A percentile compares a stretch with the other conserved stretches of the same genome.
These are phyloP conservation scores for Vandiemenella viatica DNA, from an alignment of 2,888 invertebrate species.

Conservation along the genomic window DNA sequence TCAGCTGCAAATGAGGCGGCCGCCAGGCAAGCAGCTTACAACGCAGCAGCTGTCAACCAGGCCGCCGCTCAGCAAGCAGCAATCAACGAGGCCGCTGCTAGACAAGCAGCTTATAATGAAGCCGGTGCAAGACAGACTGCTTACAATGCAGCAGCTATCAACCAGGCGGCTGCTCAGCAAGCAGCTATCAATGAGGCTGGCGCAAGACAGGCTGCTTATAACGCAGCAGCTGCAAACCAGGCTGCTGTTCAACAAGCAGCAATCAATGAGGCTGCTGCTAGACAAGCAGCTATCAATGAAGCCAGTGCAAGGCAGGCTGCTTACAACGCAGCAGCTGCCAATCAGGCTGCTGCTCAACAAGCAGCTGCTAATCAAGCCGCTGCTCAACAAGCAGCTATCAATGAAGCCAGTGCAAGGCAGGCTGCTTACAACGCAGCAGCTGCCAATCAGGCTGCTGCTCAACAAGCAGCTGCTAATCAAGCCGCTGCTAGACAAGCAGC, in stretches of 20 bases:
- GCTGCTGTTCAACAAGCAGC: not conserved
- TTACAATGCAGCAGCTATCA: not conserved
- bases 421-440: not conserved
- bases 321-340: not conserved
- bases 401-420: not conserved
- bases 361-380: not conserved
- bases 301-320: no score
- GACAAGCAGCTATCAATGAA: no score
- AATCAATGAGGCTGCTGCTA: not conserved
- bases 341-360: not conserved
- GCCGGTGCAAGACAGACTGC: not conserved
- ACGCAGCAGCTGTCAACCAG: not conserved
- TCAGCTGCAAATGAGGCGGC: not conserved
- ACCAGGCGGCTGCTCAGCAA: not conserved
- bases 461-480: not conserved
- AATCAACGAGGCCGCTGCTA: not conserved
- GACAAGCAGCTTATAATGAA: no score
- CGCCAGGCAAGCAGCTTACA: not conserved
- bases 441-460: not conserved
- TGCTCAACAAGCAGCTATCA: not conserved
- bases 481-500: not conserved
- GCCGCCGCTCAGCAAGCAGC: not conserved
- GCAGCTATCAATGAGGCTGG: not conserved
- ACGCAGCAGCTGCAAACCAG: not conserved
- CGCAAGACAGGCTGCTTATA: not conserved